Conservation (phyloP, 2,113 vertebrate genomes). For the Otus sunia region DNA sequence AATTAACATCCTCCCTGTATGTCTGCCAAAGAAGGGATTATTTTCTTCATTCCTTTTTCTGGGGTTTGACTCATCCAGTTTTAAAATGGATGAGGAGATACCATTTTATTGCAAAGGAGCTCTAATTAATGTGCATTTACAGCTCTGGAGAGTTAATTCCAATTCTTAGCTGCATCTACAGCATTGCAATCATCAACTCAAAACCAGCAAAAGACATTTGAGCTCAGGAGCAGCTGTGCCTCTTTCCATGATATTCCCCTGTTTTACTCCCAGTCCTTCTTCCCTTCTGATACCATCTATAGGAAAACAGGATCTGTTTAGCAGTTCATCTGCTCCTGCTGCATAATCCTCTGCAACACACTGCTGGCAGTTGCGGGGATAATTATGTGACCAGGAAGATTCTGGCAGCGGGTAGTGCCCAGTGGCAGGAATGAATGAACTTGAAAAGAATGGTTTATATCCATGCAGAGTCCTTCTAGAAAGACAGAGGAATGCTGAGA, state of each 20-base stretch:
- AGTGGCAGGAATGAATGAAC: conserved; percentile 21
- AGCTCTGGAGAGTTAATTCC: neutral
- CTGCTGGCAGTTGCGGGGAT: neutral
- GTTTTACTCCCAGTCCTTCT: neutral
- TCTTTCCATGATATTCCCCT: neutral
- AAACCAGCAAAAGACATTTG: neutral
- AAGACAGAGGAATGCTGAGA: neutral
- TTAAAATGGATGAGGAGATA: conserved; percentile 29
- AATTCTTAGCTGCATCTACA: neutral
- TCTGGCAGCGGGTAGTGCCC: neutral
- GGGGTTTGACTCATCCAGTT: neutral
- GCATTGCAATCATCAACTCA: neutral
- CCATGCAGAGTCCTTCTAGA: neutral
- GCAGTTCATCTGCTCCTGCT: conserved; percentile 13
- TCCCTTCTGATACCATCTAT: neutral
- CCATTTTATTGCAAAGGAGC: conserved; percentile 14
- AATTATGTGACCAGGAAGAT: conserved; percentile 1
- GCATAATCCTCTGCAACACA: conserved; percentile 30
- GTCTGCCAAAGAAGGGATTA: conserved; percentile 9
- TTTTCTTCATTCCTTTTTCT: conserved; percentile 3
- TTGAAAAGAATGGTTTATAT: conserved; percentile 37
- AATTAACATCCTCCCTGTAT: neutral
- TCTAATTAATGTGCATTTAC: conserved; percentile 22
- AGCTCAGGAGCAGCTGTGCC: neutral
- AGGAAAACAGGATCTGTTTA: conserved; percentile 20